Conservation (phyloP, 2,113 vertebrate species). For the Microcebus jonahi region DNA sequence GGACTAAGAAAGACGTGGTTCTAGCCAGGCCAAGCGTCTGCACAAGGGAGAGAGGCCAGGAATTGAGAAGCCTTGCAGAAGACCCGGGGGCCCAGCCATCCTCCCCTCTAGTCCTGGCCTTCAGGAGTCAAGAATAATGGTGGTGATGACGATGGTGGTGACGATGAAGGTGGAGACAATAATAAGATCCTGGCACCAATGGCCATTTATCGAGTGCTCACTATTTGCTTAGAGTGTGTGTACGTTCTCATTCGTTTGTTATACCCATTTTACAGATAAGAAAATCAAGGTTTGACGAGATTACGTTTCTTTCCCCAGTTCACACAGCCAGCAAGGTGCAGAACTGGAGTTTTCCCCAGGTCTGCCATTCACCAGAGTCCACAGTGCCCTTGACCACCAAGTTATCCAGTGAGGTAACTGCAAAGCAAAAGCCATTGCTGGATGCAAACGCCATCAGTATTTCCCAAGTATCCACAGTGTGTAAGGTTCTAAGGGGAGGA, state of each 20-base stretch:
- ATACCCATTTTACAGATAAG: neutral
- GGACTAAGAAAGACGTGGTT: neutral
- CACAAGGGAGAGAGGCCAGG: neutral
- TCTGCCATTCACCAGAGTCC: neutral
- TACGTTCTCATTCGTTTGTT: neutral
- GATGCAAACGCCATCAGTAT: no score
- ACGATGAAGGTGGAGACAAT: neutral
- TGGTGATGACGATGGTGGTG: neutral
- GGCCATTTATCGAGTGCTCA: neutral
- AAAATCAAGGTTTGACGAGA: neutral
- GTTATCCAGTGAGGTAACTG: neutral
- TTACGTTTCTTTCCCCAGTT: neutral
- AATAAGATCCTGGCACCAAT: rapidly evolving
- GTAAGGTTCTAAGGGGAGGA: neutral
- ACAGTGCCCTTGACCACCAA: neutral
- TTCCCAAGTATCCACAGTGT: neutral
- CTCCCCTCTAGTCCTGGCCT: neutral
- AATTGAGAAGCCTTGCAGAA: neutral
- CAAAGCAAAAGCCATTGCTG: neutral
- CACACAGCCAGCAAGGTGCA: neutral
- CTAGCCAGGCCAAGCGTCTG: no score
- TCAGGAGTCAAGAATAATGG: neutral
- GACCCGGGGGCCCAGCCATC: neutral
- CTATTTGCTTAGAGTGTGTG: no score
- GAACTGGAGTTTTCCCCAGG: neutral